Conservation (phyloP, 2,797 vertebrate genomes). For the Poecilia picta region DNA sequence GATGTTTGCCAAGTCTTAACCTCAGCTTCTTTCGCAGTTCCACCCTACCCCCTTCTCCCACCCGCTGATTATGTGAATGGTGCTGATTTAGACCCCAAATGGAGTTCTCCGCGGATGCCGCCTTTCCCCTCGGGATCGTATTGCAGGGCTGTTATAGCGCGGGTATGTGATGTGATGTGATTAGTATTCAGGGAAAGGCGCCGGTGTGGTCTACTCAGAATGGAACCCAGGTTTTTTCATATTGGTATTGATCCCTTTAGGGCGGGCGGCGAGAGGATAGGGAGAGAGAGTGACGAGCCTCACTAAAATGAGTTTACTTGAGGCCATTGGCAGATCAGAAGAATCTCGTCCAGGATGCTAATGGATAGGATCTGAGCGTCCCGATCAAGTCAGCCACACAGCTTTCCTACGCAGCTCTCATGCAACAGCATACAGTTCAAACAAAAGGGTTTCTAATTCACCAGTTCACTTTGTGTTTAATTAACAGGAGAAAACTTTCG, state of each 20-base stretch:
- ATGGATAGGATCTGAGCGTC: conserved; percentile 71
- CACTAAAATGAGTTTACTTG: conserved; percentile 82
- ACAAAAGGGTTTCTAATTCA: conserved; percentile 38
- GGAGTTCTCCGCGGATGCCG: conserved; percentile 64
- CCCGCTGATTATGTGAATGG: conserved; percentile 66
- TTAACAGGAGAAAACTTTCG: conserved; percentile 31
- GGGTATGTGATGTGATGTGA: conserved; percentile 69
- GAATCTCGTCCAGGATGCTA: conserved; percentile 79
- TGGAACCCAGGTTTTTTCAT: conserved; percentile 85
- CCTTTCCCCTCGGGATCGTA: conserved; percentile 58
- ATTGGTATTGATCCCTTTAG: conserved; percentile 84
- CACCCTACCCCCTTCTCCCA: conserved; percentile 9
- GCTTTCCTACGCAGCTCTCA: conserved; percentile 40
- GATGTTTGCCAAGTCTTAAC: conserved; percentile 64
- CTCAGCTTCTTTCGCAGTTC: conserved; percentile 45
- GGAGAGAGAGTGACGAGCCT: conserved; percentile 51
- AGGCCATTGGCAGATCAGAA: conserved; percentile 83
- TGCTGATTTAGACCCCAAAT: conserved; percentile 68
- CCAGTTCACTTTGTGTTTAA: conserved; percentile 35
- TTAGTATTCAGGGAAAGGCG: conserved; percentile 79
- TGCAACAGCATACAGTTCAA: conserved; percentile 42
- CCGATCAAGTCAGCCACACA: conserved; percentile 52
- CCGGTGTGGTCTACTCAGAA: conserved; percentile 76
- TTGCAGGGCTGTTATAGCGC: conserved; percentile 65
- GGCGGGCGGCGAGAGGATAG: conserved; percentile 66